Base-by-base conservation (phyloP, 2,113 vertebrate species). In the Prionailurus bengalensis region DNA sequence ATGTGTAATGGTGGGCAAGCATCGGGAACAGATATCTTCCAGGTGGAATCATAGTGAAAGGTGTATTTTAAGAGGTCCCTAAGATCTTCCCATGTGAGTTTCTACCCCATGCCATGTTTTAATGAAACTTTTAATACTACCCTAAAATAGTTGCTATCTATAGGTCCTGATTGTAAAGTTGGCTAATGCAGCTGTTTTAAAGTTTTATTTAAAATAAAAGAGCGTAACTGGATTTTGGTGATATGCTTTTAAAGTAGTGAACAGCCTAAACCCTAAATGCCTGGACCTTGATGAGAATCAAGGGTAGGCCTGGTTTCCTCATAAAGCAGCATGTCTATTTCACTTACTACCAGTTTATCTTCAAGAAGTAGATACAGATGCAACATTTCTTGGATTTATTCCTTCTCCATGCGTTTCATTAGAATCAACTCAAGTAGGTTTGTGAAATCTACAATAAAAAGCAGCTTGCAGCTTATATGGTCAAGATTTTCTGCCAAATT, bases 401-500 rank as follows among this genome's bases (percentile, higher is more conserved):
- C 58, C 80, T 93, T 95, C 11, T 84, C 17, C 16, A 73, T 8
- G 65, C 71, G 42, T 39, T 58, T 53, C 5, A 76, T 21, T 21
- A 55, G 39, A 95, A 92, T 65, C 17, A 92, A 48, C 36, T 36
- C 4, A 13, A 70, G 39, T 36, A n/a, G 33, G 0, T 1, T 42
- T 74, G 29, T 82, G 45, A 79, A 96, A 89, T 76, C 55, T 36
- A 1, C 90, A 89, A 63, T 55, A 66, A 76, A 96, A 1, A 2
- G 90, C 3, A 14, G 45, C 23, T 65, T 84, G 53, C 7, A 33
- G 0, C 89, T 92, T 29, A 48, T 58, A 66, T 79, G 19, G 63
- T 83, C 36, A 88, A 66, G 25, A 70, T 88, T 89, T 90, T 31
- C 48, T 91, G 68, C 15, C 79, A 94, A 93, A 86, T 92, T 93